phyloP scores from a whole-genome alignment of 1,140 invertebrate genomes.

The Cepaea nemoralis region DNA sequence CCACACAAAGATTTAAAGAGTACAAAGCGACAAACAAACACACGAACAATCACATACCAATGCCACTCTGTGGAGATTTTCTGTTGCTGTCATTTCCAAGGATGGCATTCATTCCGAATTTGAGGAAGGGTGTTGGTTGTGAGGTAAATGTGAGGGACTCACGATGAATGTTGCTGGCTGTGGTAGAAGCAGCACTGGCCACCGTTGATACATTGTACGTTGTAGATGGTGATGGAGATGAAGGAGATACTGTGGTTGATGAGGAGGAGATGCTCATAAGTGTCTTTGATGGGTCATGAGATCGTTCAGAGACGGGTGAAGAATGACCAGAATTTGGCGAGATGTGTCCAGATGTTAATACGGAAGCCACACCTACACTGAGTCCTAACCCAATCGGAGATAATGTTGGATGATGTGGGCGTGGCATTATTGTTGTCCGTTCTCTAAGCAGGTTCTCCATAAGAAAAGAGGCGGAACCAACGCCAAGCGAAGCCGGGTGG shows the following conservation, averaged over 20 bases:
- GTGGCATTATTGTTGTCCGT: conserved; percentile 13
- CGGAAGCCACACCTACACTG: neutral
- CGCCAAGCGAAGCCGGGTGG: neutral
- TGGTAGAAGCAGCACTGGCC: neutral
- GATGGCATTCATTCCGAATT: conserved; percentile 37
- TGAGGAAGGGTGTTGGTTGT: conserved; percentile 7
- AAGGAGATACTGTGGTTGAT: neutral
- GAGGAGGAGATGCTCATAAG: neutral
- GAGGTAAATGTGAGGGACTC: neutral
- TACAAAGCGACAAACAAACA: too few relatives aligned
- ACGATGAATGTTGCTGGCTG: neutral
- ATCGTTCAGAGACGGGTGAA: conserved; percentile 10
- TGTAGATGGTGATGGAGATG: neutral
- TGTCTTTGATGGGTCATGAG: conserved; percentile 13
- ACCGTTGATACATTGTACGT: neutral
- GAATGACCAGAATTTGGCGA: conserved; percentile 29
- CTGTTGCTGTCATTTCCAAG: conserved; percentile 5
- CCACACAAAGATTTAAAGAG: too few relatives aligned
- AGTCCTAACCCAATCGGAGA: conserved; percentile 28
- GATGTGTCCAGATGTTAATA: neutral
- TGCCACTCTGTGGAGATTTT: conserved; percentile 7
- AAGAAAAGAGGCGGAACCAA: conserved; percentile 36
- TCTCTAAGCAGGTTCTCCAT: conserved; percentile 40
- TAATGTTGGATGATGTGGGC: conserved; percentile 25
- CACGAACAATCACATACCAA: conserved; percentile 2